Conservation (phyloP, 2,888 invertebrate species). For the Archaeoteleia sp. region DNA sequence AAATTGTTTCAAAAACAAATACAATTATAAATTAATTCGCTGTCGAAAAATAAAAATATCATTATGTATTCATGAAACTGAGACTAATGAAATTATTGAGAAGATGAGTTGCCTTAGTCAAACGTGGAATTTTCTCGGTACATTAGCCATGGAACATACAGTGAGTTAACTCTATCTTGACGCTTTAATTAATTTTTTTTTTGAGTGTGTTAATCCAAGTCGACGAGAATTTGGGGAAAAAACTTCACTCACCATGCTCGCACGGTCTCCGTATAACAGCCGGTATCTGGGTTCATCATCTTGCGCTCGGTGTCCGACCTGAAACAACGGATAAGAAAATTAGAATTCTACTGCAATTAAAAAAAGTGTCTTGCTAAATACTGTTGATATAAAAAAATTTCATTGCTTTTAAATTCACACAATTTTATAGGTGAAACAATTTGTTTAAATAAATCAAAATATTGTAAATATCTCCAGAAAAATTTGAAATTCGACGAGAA, state of each 20-base stretch:
- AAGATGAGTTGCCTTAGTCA: background rate
- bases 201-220: background rate
- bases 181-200: conserved; percentile 35
- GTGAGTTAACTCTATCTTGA: conserved; percentile 1
- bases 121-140: conserved; percentile 1
- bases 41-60: too few species aligned
- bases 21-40: too few species aligned
- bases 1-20: too few species aligned
- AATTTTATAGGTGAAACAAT: background rate
- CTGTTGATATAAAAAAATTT: conserved; percentile 1
- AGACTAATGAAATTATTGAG: background rate
- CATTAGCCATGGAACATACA: conserved; percentile 7
- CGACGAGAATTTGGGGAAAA: conserved; percentile 21
- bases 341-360: conserved; percentile 21
- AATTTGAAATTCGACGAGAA: too few species aligned
- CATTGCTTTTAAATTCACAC: background rate
- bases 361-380: too few species aligned
- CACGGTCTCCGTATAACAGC: conserved; percentile 72
- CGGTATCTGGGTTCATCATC: conserved; percentile 72
- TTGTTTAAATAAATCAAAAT: too few species aligned
- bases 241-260: conserved; percentile 71
- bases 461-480: too few species aligned
- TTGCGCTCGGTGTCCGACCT: conserved; percentile 73
- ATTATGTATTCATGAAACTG: too few species aligned
- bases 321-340: conserved; percentile 56